phyloP scores from a whole-genome alignment of 2,797 vertebrate genomes.

The Ptychadena robeensis region DNA sequence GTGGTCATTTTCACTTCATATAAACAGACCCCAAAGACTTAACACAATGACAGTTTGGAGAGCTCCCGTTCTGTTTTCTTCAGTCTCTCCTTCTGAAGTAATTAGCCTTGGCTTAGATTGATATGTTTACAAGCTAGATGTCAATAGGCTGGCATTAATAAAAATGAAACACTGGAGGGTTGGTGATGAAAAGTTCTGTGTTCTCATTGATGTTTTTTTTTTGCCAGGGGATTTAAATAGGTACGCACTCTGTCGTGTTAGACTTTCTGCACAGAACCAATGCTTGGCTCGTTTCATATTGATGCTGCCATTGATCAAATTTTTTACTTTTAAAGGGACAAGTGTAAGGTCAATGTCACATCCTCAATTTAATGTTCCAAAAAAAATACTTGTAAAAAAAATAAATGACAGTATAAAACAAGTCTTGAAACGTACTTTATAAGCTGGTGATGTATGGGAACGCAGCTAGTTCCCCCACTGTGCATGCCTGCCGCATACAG shows the following conservation, averaged over 20 bases:
- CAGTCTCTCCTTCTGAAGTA: slow-evolving; percentile 16
- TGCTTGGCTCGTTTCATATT: not conserved
- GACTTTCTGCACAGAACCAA: not conserved
- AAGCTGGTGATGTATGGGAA: too few species aligned
- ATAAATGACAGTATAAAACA: too few species aligned
- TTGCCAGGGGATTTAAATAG: not conserved
- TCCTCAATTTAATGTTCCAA: not conserved
- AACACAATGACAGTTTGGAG: slow-evolving; percentile 26
- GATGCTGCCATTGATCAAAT: not conserved
- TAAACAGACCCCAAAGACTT: slow-evolving; percentile 28
- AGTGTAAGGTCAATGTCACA: not conserved
- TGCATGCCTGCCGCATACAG: too few species aligned
- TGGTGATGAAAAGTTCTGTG: slow-evolving; percentile 1
- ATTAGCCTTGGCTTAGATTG: slow-evolving; percentile 27
- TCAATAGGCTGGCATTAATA: slow-evolving; percentile 26
- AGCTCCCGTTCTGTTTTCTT: slow-evolving; percentile 17
- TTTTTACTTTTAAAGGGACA: not conserved
- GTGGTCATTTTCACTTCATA: slow-evolving; percentile 31
- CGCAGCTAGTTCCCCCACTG: too few species aligned
- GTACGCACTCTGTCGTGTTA: not conserved
- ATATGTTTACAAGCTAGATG: slow-evolving; percentile 48
- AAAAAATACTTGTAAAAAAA: too few species aligned
- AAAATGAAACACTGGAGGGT: slow-evolving; percentile 9
- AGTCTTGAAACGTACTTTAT: too few species aligned
- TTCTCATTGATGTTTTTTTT: slow-evolving; percentile 22